Percentiles rank a stretch among this genome's conserved stretches.
Conservation (phyloP, 2,113 vertebrate genomes). For the Lophius piscatorius region DNA sequence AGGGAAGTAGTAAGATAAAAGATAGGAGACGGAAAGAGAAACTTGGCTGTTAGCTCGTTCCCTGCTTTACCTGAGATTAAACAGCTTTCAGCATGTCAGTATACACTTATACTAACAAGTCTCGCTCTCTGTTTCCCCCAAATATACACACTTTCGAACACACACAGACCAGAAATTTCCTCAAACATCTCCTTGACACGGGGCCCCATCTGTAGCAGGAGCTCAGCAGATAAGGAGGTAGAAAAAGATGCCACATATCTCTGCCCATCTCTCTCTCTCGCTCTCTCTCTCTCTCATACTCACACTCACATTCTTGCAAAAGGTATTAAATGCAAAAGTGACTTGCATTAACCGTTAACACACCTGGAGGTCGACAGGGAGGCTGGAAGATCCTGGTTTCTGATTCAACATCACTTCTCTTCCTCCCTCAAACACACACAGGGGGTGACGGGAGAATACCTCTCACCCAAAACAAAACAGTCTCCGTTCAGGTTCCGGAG, state of each 20-base stretch:
- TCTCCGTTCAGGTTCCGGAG: too few relatives aligned
- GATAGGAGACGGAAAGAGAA: conserved; percentile 7
- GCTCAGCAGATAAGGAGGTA: conserved; percentile 39
- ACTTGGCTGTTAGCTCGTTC: conserved; percentile 67
- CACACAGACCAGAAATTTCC: conserved; percentile 6
- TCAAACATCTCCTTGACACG: conserved; percentile 57
- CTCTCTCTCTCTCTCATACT: not conserved
- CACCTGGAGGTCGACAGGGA: conserved; percentile 10
- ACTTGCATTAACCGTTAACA: too few relatives aligned
- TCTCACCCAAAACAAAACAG: too few relatives aligned
- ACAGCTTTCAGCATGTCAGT: conserved; percentile 52
- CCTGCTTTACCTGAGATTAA: conserved; percentile 57
- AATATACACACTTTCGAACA: conserved; percentile 12
- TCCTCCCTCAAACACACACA: not conserved
- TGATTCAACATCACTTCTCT: not conserved
- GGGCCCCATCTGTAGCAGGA: conserved; percentile 32
- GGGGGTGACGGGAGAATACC: not conserved
- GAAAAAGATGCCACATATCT: conserved; percentile 24
- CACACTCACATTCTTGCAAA: conserved; percentile 32
- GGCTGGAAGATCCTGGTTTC: conserved; percentile 5
- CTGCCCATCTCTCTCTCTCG: conserved; percentile 1
- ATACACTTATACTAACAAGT: conserved; percentile 48
- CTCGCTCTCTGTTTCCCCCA: conserved; percentile 1
- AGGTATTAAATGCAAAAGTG: too few relatives aligned
- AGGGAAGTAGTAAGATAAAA: not conserved